Evolutionary conservation across 2,797 vertebrate genomes (phyloP).

Genomic region (Nyctibius grandis): DNA sequence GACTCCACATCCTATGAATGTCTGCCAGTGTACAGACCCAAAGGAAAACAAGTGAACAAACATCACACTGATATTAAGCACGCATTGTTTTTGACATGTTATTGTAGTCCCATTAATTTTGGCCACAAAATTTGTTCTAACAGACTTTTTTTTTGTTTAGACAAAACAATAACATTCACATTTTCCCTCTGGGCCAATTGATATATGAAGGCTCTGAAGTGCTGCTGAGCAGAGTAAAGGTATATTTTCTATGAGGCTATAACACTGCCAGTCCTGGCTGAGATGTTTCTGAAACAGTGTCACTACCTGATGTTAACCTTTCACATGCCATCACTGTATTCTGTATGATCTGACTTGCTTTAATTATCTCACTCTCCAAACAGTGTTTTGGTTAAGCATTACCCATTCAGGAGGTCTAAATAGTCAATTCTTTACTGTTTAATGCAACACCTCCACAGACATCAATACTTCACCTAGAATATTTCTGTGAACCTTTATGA

Average conservation of each 20-base stretch:
- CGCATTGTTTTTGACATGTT: background rate
- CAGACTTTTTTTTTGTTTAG: background rate
- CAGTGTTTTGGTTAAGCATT: background rate
- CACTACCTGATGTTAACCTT: background rate
- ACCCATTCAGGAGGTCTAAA: background rate
- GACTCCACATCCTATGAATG: background rate
- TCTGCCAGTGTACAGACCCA: background rate
- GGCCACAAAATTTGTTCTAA: background rate
- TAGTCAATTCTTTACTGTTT: background rate
- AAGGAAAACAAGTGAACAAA: background rate
- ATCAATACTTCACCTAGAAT: background rate
- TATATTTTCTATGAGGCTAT: slow-evolving; percentile 18
- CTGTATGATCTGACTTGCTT: background rate
- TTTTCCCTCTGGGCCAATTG: background rate
- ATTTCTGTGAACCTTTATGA: background rate
- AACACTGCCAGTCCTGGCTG: slow-evolving; percentile 22
- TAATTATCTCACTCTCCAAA: background rate
- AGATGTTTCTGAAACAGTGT: background rate
- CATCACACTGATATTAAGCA: background rate
- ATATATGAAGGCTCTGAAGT: slow-evolving; percentile 21
- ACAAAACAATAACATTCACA: background rate
- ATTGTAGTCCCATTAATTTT: background rate
- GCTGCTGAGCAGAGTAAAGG: slow-evolving; percentile 8
- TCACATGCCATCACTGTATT: background rate
- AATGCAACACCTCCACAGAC: background rate